Evolutionary conservation across 2,888 invertebrate species (phyloP).

Genomic region (Odontocerum albicorne): DNA sequence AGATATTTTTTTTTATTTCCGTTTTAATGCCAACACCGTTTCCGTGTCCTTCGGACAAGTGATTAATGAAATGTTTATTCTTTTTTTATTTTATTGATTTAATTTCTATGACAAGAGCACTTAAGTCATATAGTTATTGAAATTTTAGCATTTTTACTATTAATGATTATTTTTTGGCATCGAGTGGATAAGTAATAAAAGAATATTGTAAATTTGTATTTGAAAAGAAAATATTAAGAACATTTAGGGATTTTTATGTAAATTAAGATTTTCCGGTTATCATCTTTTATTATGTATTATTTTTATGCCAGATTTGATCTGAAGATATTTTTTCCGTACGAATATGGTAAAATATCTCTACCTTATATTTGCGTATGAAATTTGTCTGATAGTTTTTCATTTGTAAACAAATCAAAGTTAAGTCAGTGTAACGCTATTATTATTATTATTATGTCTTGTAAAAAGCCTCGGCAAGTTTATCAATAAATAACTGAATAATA

Average conservation of each 20-base stretch:
- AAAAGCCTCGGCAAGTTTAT: constrained; percentile 28
- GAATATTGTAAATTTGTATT: constrained; percentile 18
- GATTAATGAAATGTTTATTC: too few species aligned
- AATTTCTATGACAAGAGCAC: too few species aligned
- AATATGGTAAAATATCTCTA: neutral
- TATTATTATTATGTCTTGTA: constrained; percentile 23
- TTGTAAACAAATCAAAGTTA: too few species aligned
- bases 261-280: too few species aligned
- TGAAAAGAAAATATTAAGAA: constrained; percentile 15
- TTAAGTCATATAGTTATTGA: too few species aligned
- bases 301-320: constrained; percentile 12
- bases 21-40: too few species aligned
- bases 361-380: constrained; percentile 3
- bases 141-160: too few species aligned
- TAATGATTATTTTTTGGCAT: neutral
- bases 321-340: constrained; percentile 3
- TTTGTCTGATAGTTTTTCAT: neutral
- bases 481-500: constrained; percentile 21
- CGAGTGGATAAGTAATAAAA: constrained; percentile 3
- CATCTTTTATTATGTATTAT: constrained; percentile 5
- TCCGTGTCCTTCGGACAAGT: too few species aligned
- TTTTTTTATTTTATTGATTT: too few species aligned
- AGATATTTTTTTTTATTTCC: too few species aligned
- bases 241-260: too few species aligned
- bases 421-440: too few species aligned